Base-by-base conservation (phyloP, 2,888 invertebrate species). In the Zygothrica quintamaculata region DNA sequence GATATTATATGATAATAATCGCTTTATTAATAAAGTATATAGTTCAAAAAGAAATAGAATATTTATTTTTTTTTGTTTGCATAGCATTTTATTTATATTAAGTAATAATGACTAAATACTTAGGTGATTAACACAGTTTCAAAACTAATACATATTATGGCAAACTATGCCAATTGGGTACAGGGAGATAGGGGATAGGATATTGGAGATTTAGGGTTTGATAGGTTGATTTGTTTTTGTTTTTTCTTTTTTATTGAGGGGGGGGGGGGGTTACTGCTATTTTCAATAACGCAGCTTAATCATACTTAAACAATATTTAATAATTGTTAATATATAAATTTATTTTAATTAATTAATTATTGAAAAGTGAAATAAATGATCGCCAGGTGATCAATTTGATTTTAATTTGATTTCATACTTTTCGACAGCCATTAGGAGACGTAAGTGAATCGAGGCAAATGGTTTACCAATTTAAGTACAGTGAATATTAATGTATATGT, bases 51-150 rank as follows among this genome's bases (percentile, higher is more conserved):
- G 29, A 29, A 9, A 29, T 5, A 29, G 2, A 9, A 29, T 1
- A 29, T 1, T 29, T 29, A 7, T 29, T 5, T 29, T 29, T 46
- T 40, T 47, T 52, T 33, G 44, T 42, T 71, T 81, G 52, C 70
- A 69, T 74, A 65, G 51, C 64, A 81, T 78, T 78, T 77, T 60
- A 77, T 79, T 69, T 59, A 37, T 65, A 57, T 80, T 84, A 77
- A 77, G 84, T 82, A 80, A 75, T 80, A 80, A 73, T 82, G 80
- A 86, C 84, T 82, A 82, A 80, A 84, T 86, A 82, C 82, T 82
- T 82, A 82, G 84, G 82, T 86, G 81, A 82, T 81, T 82, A 82
- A 82, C 82, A 86, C 82, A 82, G 82, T 82, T 80, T 80, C 78
- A 71, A 75, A 84, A 77, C 75, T 86, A 86, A 86, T 86, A 84